phyloP scores from a whole-genome alignment of 1,140 invertebrate species.

The Platyscapa corneri region DNA sequence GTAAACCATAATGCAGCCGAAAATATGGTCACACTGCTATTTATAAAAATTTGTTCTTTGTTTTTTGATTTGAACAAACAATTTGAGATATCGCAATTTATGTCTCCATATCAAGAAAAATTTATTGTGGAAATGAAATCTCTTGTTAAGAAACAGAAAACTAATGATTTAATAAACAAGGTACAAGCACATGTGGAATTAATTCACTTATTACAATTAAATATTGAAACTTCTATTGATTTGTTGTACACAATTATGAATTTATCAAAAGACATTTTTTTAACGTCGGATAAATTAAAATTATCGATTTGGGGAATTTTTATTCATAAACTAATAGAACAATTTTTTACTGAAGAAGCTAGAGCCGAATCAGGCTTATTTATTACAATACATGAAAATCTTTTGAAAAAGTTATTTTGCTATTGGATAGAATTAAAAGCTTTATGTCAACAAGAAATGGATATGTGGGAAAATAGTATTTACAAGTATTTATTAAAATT shows the following conservation, averaged over 20 bases:
- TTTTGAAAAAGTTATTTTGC: slow-evolving; percentile 57
- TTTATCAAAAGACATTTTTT: slow-evolving; percentile 55
- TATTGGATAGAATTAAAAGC: slow-evolving; percentile 58
- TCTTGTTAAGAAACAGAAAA: slow-evolving; percentile 53
- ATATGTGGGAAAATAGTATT: slow-evolving; percentile 74
- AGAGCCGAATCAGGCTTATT: slow-evolving; percentile 31
- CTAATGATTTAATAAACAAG: slow-evolving; percentile 30
- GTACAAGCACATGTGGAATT: slow-evolving; percentile 50
- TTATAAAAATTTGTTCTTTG: slow-evolving; percentile 66
- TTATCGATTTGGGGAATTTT: slow-evolving; percentile 62
- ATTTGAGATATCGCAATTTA: slow-evolving; percentile 40
- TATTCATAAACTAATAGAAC: slow-evolving; percentile 62
- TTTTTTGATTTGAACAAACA: slow-evolving; percentile 54
- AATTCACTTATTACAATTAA: slow-evolving; percentile 60
- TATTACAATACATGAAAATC: slow-evolving; percentile 53
- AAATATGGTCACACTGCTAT: slow-evolving; percentile 70
- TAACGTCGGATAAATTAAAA: slow-evolving; percentile 55
- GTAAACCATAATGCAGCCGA: slow-evolving; percentile 63
- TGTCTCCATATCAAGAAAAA: slow-evolving; percentile 64
- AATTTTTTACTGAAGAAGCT: slow-evolving; percentile 50
- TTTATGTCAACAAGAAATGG: slow-evolving; percentile 61
- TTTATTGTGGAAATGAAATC: slow-evolving; percentile 57
- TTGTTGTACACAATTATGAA: slow-evolving; percentile 58
- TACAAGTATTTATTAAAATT: slow-evolving; percentile 76
- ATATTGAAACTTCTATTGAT: slow-evolving; percentile 48